Evolutionary conservation across 2,888 invertebrate species (phyloP).

Genomic region (Caenorhabditis virilis): DNA sequence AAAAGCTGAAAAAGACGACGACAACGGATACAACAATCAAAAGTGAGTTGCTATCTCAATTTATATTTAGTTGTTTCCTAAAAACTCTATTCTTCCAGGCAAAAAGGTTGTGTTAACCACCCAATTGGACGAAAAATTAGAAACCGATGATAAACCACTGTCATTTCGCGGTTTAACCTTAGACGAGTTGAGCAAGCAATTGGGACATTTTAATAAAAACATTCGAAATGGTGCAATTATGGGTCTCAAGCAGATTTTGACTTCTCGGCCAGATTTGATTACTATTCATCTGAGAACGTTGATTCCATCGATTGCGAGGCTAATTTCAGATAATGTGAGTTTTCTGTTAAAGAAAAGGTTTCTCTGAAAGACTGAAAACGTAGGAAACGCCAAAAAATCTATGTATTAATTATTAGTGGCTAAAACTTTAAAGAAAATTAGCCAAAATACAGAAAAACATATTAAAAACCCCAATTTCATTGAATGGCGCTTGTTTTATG

Average conservation of each 20-base stretch:
- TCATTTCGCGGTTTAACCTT: constrained; percentile 49
- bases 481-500: too few species aligned
- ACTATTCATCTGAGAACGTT: constrained; percentile 41
- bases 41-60: constrained; percentile 8
- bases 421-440: too few species aligned
- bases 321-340: constrained; percentile 39
- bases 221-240: constrained; percentile 49
- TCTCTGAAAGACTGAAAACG: too few species aligned
- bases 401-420: too few species aligned
- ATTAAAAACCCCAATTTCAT: too few species aligned
- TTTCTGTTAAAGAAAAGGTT: background rate
- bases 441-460: too few species aligned
- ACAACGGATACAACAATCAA: constrained; percentile 58
- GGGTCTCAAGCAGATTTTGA: constrained; percentile 52
- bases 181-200: constrained; percentile 56
- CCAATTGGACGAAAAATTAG: constrained; percentile 46
- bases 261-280: constrained; percentile 46
- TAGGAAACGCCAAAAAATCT: too few species aligned
- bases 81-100: constrained; percentile 19
- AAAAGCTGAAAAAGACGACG: constrained; percentile 52
- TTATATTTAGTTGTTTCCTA: background rate
- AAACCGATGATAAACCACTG: constrained; percentile 38
- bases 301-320: constrained; percentile 48
- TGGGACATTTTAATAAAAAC: constrained; percentile 59
- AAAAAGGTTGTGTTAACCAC: constrained; percentile 38